phyloP scores from a whole-genome alignment of 2,888 invertebrate species.

The Catotricha subobsoleta region DNA sequence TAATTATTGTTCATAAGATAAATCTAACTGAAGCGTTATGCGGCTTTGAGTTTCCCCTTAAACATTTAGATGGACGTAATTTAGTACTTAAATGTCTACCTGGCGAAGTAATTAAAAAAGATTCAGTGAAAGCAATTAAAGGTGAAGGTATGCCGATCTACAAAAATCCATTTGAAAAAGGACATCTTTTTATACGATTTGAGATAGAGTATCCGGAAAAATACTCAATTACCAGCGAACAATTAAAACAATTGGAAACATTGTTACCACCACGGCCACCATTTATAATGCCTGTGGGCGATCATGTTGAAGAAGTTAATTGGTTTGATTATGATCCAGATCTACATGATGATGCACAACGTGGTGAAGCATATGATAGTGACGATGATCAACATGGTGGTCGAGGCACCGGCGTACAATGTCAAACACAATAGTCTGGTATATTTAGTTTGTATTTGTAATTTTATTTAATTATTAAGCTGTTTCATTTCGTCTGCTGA shows the following conservation, averaged over 20 bases:
- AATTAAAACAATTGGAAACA: constrained; percentile 49
- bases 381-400: constrained; percentile 41
- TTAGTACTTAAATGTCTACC: constrained; percentile 58
- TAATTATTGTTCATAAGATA: constrained; percentile 54
- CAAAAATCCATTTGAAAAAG: constrained; percentile 69
- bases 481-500: no score
- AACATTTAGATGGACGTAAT: constrained; percentile 76
- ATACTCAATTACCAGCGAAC: constrained; percentile 53
- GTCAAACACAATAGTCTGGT: constrained; percentile 6
- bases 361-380: constrained; percentile 55
- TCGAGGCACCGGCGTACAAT: constrained; percentile 21
- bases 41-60: constrained; percentile 69
- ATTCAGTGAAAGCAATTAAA: constrained; percentile 54
- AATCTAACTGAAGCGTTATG: constrained; percentile 78
- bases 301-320: constrained; percentile 73
- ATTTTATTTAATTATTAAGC: no score
- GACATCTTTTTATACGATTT: constrained; percentile 75
- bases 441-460: no score
- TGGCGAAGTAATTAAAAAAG: constrained; percentile 71
- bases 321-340: constrained; percentile 54
- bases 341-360: constrained; percentile 31
- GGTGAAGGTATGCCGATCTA: constrained; percentile 59
- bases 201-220: constrained; percentile 68
- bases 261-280: constrained; percentile 54
- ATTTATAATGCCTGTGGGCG: constrained; percentile 54